Percentiles rank a stretch among this genome's conserved stretches.
Evolutionary conservation across 2,797 vertebrate genomes (phyloP).

Genomic region (Cossypha niveicapilla): DNA sequence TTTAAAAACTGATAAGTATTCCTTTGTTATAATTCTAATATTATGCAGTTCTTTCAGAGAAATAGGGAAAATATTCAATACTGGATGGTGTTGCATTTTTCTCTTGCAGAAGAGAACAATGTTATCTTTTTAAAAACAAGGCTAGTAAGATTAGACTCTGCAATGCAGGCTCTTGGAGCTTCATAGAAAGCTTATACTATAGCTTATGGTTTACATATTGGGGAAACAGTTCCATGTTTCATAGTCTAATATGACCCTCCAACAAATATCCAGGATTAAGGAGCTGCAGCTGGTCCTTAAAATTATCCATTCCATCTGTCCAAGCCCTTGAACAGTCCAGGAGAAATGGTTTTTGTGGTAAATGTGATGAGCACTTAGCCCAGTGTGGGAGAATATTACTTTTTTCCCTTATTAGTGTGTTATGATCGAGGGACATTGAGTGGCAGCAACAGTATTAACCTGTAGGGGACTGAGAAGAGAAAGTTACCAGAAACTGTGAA

Average conservation of each 20-base stretch:
- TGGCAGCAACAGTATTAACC: background rate
- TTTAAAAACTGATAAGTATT: background rate
- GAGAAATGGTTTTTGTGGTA: background rate
- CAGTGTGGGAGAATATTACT: background rate
- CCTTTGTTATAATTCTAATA: background rate
- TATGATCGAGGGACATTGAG: background rate
- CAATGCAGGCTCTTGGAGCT: background rate
- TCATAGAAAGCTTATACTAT: background rate
- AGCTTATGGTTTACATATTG: background rate
- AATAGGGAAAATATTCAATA: background rate
- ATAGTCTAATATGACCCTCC: background rate
- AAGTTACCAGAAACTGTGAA: background rate
- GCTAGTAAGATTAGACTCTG: background rate
- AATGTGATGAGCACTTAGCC: background rate
- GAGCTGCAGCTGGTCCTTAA: background rate
- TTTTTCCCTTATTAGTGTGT: background rate
- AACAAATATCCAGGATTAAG: background rate
- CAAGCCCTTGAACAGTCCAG: background rate
- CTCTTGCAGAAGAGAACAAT: background rate
- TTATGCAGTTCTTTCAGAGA: background rate
- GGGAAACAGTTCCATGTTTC: background rate
- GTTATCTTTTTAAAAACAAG: background rate
- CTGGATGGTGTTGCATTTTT: background rate
- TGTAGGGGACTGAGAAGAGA: background rate
- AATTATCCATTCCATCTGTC: background rate